Evolutionary conservation across 1,140 invertebrate genomes (phyloP).

Genomic region (Drosophila melanica): DNA sequence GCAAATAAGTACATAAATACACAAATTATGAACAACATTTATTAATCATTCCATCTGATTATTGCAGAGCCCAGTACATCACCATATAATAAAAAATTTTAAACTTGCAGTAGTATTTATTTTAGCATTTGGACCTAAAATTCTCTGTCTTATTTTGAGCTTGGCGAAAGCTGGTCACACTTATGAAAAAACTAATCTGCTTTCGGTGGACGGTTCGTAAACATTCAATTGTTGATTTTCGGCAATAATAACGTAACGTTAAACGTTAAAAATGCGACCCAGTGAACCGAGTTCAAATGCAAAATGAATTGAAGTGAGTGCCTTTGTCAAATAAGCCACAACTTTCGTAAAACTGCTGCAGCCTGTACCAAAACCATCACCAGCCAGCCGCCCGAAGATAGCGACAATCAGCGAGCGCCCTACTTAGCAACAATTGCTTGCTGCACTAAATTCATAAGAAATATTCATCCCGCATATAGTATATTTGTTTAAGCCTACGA

Average conservation of each 20-base stretch:
- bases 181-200: slow-evolving; percentile 33
- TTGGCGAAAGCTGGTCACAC: slow-evolving; percentile 21
- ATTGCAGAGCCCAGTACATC: neutral
- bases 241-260: slow-evolving; percentile 50
- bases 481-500: slow-evolving; percentile 12
- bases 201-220: slow-evolving; percentile 46
- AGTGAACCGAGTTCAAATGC: slow-evolving; percentile 56
- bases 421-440: slow-evolving; percentile 13
- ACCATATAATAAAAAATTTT: neutral
- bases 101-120: neutral
- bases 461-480: slow-evolving; percentile 18
- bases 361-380: slow-evolving; percentile 60
- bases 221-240: slow-evolving; percentile 55
- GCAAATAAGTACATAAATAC: too few species aligned
- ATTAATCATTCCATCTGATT: too few species aligned
- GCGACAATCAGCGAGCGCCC: slow-evolving; percentile 22
- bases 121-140: slow-evolving; percentile 2
- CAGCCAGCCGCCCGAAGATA: slow-evolving; percentile 12
- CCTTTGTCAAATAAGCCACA: slow-evolving; percentile 36
- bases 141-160: neutral
- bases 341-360: slow-evolving; percentile 52
- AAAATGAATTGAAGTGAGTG: slow-evolving; percentile 76
- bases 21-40: too few species aligned
- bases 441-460: slow-evolving; percentile 14
- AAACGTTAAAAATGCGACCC: slow-evolving; percentile 61